Conservation (phyloP, 92 coral and sea anemone genomes). For the Porites rus region DNA sequence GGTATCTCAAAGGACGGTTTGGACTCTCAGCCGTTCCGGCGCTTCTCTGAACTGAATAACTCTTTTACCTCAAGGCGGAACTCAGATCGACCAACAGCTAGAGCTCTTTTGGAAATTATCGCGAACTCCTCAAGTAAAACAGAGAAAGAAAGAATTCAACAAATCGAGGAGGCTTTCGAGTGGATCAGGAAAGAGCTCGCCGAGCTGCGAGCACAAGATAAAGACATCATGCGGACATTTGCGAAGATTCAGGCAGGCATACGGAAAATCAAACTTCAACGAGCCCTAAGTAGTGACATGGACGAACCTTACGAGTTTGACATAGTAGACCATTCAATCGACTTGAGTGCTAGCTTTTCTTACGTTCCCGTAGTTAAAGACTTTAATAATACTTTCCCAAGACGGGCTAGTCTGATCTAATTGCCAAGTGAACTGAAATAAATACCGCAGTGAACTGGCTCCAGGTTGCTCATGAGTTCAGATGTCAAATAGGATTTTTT, state of each 20-base stretch:
- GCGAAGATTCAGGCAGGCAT: slow-evolving; percentile 90
- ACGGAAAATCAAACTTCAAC: slow-evolving; percentile 78
- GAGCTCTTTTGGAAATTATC: slow-evolving; percentile 62
- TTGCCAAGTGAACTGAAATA: not conserved
- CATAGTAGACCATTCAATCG: slow-evolving; percentile 6
- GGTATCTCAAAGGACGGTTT: not conserved
- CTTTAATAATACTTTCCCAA: slow-evolving; percentile 14
- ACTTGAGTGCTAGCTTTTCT: slow-evolving; percentile 40
- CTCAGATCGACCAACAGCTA: slow-evolving; percentile 60
- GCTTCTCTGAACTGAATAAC: slow-evolving; percentile 26
- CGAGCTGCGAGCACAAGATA: slow-evolving; percentile 88
- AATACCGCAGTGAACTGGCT: not conserved
- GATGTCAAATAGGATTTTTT: not conserved
- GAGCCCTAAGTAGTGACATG: slow-evolving; percentile 48
- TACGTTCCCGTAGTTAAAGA: slow-evolving; percentile 39
- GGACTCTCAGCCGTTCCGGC: slow-evolving; percentile 22
- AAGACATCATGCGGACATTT: slow-evolving; percentile 90
- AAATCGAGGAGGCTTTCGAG: slow-evolving; percentile 80
- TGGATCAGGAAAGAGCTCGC: slow-evolving; percentile 88
- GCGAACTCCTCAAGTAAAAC: slow-evolving; percentile 69
- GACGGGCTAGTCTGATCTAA: slow-evolving; percentile 45
- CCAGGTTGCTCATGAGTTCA: not conserved
- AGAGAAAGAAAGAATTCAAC: slow-evolving; percentile 74
- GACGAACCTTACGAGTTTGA: slow-evolving; percentile 46
- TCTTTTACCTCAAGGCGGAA: not conserved